Evolutionary conservation across 2,888 invertebrate genomes (phyloP).

Genomic region (Seira ritae): DNA sequence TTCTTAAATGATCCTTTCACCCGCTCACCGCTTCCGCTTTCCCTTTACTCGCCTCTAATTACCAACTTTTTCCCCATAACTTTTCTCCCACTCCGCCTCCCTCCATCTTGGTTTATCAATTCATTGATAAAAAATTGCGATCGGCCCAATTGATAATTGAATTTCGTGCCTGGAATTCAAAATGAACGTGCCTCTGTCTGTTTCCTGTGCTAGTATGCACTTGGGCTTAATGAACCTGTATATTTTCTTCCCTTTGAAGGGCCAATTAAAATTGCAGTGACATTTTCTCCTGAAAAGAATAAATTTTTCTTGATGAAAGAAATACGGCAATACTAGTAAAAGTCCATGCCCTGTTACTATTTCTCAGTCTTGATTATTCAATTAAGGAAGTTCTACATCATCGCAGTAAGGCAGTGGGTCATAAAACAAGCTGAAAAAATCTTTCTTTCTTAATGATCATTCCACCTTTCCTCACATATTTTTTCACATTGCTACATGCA

Average conservation of each 20-base stretch:
- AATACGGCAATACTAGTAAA: no score
- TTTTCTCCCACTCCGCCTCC: not conserved
- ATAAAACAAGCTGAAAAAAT: not conserved
- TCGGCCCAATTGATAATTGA: slow-evolving; percentile 7
- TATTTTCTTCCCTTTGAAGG: not conserved
- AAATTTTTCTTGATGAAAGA: not conserved
- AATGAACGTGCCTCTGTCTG: not conserved
- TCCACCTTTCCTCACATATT: not conserved
- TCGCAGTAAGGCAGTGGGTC: not conserved
- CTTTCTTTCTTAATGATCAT: slow-evolving; percentile 3
- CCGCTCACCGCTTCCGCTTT: not conserved
- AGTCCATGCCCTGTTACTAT: not conserved
- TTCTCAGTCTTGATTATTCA: not conserved
- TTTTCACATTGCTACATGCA: not conserved
- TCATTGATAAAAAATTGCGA: slow-evolving; percentile 7
- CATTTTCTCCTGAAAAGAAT: not conserved
- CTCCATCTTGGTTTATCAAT: not conserved
- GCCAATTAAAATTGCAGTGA: slow-evolving; percentile 2
- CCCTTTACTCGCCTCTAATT: not conserved
- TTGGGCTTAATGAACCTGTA: not conserved
- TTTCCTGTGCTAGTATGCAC: no score
- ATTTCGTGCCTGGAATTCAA: slow-evolving; percentile 1
- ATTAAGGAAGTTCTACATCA: slow-evolving; percentile 8
- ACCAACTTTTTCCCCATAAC: not conserved
- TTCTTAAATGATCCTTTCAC: not conserved